Percentiles rank a stretch among this genome's conserved stretches.
phyloP scores from a whole-genome alignment of 1,140 invertebrate species.

The Caerostris extrusa region DNA sequence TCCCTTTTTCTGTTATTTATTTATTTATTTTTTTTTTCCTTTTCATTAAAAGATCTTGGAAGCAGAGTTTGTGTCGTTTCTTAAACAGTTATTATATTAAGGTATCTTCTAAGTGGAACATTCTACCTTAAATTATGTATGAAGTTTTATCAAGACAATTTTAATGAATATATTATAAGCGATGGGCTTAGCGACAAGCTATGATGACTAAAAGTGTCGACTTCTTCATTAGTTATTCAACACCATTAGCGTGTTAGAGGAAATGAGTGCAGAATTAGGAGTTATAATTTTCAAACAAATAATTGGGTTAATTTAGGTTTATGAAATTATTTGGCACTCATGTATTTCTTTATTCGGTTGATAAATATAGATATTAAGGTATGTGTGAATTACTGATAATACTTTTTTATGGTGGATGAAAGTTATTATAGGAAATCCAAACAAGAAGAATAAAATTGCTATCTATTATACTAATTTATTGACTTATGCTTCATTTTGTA shows the following conservation, averaged over 20 bases:
- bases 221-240: conserved; percentile 17
- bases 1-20: background rate
- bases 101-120: background rate
- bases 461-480: no score
- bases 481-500: no score
- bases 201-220: background rate
- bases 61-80: background rate
- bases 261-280: background rate
- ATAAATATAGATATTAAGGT: no score
- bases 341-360: no score
- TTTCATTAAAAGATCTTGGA: background rate
- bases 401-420: no score
- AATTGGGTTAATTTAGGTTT: background rate
- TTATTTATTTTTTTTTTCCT: background rate
- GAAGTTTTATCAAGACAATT: conserved; percentile 18
- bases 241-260: background rate
- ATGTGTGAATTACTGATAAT: no score
- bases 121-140: background rate
- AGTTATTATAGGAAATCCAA: no score
- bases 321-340: no score
- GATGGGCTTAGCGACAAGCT: background rate
- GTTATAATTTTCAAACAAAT: background rate
- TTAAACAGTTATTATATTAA: background rate
- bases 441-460: no score
- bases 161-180: conserved; percentile 40